Evolutionary conservation across 2,113 vertebrate species (phyloP).

Genomic region (Cricetomys ansorgei): DNA sequence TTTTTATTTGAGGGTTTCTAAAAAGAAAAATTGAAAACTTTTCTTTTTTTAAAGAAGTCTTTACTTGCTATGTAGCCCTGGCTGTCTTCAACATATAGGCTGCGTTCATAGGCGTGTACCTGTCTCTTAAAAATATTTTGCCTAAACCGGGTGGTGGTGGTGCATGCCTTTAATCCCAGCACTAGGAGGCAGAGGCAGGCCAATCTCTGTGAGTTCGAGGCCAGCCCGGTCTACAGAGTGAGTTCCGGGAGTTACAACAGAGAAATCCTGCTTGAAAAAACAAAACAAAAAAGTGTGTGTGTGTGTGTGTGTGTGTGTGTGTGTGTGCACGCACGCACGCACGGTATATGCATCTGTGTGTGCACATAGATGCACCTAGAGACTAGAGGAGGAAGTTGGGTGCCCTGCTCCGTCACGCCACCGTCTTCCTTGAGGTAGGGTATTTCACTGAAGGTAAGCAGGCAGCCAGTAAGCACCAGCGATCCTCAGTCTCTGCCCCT

Average conservation of each 20-base stretch:
- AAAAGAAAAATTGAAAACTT: not conserved
- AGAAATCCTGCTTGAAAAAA: too few species aligned
- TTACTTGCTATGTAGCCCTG: not conserved
- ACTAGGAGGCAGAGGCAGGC: too few species aligned
- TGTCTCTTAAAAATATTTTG: not conserved
- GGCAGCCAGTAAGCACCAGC: too few species aligned
- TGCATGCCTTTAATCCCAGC: too few species aligned
- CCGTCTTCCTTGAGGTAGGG: not conserved
- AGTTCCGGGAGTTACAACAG: too few species aligned
- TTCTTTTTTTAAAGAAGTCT: not conserved
- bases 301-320: not conserved
- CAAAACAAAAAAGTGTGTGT: too few species aligned
- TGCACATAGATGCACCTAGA: not conserved
- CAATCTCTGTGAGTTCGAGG: too few species aligned
- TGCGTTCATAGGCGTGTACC: not conserved
- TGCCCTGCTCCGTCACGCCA: not conserved
- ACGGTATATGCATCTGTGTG: not conserved
- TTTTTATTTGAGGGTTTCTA: constrained; percentile 10
- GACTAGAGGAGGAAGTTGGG: not conserved
- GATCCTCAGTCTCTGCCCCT: not conserved
- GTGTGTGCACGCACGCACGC: not conserved
- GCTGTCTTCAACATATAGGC: not conserved
- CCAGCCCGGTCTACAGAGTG: too few species aligned
- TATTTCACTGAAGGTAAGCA: not conserved
- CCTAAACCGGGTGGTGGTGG: too few species aligned